Evolutionary conservation across 1,140 invertebrate genomes (phyloP).

Genomic region (Drosophila sproati): DNA sequence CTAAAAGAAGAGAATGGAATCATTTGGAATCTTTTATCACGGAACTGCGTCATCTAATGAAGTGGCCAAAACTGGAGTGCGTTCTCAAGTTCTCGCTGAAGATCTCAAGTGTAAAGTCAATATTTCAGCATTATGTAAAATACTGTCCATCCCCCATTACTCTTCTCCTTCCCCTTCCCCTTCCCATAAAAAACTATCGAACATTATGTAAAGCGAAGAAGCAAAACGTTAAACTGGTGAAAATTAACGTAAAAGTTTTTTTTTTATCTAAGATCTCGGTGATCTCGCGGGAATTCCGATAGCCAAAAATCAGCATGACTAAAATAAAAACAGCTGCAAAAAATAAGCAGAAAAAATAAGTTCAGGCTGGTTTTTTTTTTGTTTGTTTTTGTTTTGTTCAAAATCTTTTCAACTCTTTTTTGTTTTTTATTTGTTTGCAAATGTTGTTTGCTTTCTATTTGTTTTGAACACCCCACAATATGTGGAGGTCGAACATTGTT

Average conservation of each 20-base stretch:
- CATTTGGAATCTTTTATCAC: slow-evolving; percentile 54
- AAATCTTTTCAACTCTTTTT: slow-evolving; percentile 49
- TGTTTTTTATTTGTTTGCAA: slow-evolving; percentile 52
- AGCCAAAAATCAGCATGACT: slow-evolving; percentile 78
- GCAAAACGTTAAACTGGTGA: slow-evolving; percentile 32
- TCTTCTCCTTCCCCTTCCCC: no score
- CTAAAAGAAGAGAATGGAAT: slow-evolving; percentile 48
- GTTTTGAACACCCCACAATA: slow-evolving; percentile 20
- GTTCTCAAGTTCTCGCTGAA: slow-evolving; percentile 45
- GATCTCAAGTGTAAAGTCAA: slow-evolving; percentile 62
- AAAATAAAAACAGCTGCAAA: slow-evolving; percentile 55
- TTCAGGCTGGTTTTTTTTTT: slow-evolving; percentile 45
- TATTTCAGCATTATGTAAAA: slow-evolving; percentile 64
- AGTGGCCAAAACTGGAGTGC: slow-evolving; percentile 56
- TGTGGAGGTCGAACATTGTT: slow-evolving; percentile 9
- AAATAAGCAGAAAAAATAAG: slow-evolving; percentile 14
- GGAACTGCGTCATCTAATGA: slow-evolving; percentile 71
- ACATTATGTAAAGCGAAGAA: slow-evolving; percentile 58
- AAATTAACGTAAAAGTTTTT: slow-evolving; percentile 69
- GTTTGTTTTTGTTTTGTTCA: slow-evolving; percentile 53
- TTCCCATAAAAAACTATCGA: not conserved
- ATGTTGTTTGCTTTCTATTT: slow-evolving; percentile 64
- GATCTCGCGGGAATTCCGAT: slow-evolving; percentile 71
- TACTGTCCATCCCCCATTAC: slow-evolving; percentile 9
- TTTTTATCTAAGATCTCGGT: slow-evolving; percentile 50